phyloP scores from a whole-genome alignment of 2,888 invertebrate genomes.

The Caradrina kadenii region DNA sequence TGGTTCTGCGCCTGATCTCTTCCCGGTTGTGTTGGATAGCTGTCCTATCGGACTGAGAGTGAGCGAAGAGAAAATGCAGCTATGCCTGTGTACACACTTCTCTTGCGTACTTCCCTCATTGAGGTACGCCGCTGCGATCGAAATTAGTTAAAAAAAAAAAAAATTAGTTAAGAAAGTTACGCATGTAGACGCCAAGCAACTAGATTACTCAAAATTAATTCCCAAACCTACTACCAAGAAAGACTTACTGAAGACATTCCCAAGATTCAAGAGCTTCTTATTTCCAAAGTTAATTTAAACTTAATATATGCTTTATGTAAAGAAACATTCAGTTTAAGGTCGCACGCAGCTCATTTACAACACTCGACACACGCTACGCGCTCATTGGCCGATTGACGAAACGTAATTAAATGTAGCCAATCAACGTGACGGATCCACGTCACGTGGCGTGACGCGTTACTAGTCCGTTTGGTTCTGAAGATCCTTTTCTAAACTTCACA shows the following conservation, averaged over 20 bases:
- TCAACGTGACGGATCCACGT: neutral
- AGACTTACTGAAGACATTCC: conserved; percentile 2
- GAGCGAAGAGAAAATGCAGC: too few relatives aligned
- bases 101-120: too few relatives aligned
- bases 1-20: too few relatives aligned
- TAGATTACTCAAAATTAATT: conserved; percentile 21
- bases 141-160: too few relatives aligned
- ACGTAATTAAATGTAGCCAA: conserved; percentile 14
- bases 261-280: neutral
- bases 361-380: neutral
- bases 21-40: too few relatives aligned
- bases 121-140: too few relatives aligned
- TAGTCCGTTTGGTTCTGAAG: neutral
- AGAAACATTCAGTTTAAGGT: neutral
- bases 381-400: conserved; percentile 10
- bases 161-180: neutral
- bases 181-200: neutral
- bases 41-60: too few relatives aligned
- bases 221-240: conserved; percentile 20
- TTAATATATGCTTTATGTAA: neutral
- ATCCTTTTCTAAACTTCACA: conserved; percentile 7
- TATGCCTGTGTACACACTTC: too few relatives aligned
- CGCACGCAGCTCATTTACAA: neutral
- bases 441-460: neutral
- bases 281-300: conserved; percentile 17